phyloP scores from a whole-genome alignment of 1,140 invertebrate genomes.

The Drosophila sp. region DNA sequence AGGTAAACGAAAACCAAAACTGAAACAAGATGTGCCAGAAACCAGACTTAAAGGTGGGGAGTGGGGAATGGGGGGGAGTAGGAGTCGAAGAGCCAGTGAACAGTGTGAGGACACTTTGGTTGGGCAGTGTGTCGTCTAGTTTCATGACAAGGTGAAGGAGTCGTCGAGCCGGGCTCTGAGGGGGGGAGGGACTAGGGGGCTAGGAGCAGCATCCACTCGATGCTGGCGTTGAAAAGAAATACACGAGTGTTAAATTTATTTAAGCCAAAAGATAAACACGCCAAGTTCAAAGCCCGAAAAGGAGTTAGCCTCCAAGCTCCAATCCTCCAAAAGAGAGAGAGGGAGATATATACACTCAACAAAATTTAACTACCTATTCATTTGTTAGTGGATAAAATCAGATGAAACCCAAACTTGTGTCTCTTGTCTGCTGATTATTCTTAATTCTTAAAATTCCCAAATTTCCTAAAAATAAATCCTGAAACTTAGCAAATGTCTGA shows the following conservation, averaged over 20 bases:
- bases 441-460: too few species aligned
- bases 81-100: slow-evolving; percentile 28
- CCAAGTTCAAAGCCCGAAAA: slow-evolving; percentile 30
- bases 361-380: background rate
- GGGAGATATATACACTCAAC: background rate
- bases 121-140: slow-evolving; percentile 74
- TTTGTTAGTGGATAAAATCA: too few species aligned
- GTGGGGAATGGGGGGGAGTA: background rate
- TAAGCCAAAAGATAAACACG: slow-evolving; percentile 75
- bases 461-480: too few species aligned
- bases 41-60: background rate
- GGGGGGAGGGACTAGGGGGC: too few species aligned
- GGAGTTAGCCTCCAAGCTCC: background rate
- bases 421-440: too few species aligned
- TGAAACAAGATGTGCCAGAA: slow-evolving; percentile 38
- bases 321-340: background rate
- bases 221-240: slow-evolving; percentile 74
- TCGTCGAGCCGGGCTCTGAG: too few species aligned
- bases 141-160: slow-evolving; percentile 10
- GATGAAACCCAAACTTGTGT: too few species aligned
- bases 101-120: slow-evolving; percentile 72
- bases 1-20: slow-evolving; percentile 44
- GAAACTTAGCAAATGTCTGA: too few species aligned
- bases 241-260: slow-evolving; percentile 81
- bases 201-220: background rate